phyloP scores from a whole-genome alignment of 2,797 vertebrate species.

The Diplodus puntazzo region DNA sequence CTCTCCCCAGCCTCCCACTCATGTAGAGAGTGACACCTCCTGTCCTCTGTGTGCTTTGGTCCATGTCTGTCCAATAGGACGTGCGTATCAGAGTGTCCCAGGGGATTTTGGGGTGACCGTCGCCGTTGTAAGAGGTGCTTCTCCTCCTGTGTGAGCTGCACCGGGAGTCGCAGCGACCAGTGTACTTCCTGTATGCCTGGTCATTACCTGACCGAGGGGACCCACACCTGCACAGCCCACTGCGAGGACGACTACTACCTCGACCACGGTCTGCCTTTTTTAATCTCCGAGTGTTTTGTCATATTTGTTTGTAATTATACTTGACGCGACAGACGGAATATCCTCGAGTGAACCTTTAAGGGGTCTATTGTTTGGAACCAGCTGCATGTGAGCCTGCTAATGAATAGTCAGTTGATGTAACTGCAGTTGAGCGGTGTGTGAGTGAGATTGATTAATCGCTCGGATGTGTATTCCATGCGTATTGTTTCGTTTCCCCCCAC shows the following conservation, averaged over 20 bases:
- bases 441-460: constrained; percentile 63
- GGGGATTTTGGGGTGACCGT: constrained; percentile 83
- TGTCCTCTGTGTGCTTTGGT: constrained; percentile 30
- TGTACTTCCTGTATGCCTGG: constrained; percentile 92
- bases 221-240: constrained; percentile 87
- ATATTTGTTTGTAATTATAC: neutral
- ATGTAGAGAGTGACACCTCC: neutral
- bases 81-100: constrained; percentile 81
- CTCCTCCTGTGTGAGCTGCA: constrained; percentile 91
- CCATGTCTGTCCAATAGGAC: constrained; percentile 61
- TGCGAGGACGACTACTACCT: constrained; percentile 92
- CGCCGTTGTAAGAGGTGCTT: constrained; percentile 92
- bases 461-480: constrained; percentile 57
- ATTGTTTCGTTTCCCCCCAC: constrained; percentile 71
- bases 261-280: constrained; percentile 75
- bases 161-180: constrained; percentile 93
- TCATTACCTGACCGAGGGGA: constrained; percentile 91
- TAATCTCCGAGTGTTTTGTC: neutral
- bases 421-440: constrained; percentile 51
- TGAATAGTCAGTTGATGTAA: constrained; percentile 61
- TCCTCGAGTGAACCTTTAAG: constrained; percentile 17
- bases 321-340: constrained; percentile 7
- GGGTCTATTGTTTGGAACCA: constrained; percentile 13
- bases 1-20: neutral
- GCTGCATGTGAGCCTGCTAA: constrained; percentile 38